Conservation (phyloP, 2,113 vertebrate species). For the Daubentonia madagascariensis region DNA sequence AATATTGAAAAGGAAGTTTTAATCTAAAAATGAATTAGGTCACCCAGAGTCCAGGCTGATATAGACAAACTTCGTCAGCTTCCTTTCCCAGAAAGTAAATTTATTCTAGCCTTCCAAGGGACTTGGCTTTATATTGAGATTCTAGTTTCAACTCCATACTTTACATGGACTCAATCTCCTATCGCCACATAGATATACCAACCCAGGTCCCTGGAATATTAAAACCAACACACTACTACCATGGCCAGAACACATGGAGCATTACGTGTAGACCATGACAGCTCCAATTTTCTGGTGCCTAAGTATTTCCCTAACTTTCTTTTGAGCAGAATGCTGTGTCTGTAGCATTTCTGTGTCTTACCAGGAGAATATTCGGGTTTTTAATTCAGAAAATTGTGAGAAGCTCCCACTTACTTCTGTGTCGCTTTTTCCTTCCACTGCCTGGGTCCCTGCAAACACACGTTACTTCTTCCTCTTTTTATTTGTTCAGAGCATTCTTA, state of each 20-base stretch:
- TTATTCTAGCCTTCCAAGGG: background rate
- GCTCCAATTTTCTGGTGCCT: background rate
- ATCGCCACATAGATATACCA: background rate
- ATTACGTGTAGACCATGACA: background rate
- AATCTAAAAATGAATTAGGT: background rate
- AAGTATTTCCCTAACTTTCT: background rate
- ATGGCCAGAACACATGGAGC: background rate
- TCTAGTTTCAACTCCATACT: background rate
- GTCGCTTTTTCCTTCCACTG: background rate
- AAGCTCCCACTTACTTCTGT: background rate
- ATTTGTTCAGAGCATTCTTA: background rate
- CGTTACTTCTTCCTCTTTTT: background rate
- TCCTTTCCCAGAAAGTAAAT: background rate
- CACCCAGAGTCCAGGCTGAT: background rate
- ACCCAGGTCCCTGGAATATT: background rate
- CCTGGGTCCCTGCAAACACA: accelerated
- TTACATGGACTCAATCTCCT: background rate
- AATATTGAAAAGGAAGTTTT: background rate
- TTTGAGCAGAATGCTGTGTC: background rate
- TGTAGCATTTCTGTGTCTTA: background rate
- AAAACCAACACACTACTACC: background rate
- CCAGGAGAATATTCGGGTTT: background rate
- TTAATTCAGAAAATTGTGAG: background rate
- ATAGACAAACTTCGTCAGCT: background rate
- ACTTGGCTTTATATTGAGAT: background rate